Evolutionary conservation across 1,140 invertebrate species (phyloP).

Genomic region (Drosophila nigromelanica): DNA sequence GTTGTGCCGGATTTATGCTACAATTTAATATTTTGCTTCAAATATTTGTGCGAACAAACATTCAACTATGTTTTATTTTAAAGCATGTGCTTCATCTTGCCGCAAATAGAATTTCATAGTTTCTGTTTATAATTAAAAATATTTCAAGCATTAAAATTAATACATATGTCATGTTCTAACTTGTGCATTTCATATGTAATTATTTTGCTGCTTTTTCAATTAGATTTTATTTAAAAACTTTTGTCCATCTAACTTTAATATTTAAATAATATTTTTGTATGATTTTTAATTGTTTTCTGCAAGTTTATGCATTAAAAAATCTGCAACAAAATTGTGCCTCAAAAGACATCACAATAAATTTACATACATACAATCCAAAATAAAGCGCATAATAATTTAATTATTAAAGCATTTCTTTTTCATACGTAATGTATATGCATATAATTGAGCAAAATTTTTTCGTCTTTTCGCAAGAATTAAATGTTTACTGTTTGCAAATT

Average conservation of each 20-base stretch:
- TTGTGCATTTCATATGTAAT: not conserved
- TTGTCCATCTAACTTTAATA: not conserved
- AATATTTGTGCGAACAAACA: constrained; percentile 17
- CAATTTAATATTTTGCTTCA: constrained; percentile 21
- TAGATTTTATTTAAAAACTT: not conserved
- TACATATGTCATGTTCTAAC: not conserved
- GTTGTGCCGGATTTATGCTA: constrained; percentile 11
- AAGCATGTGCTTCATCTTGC: not conserved
- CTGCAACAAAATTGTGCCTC: too few species aligned
- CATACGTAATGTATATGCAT: not conserved
- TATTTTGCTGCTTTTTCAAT: not conserved
- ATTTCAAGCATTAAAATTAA: not conserved
- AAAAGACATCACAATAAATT: too few species aligned
- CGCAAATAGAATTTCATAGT: too few species aligned
- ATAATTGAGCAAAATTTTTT: too few species aligned
- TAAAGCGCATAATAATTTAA: not conserved
- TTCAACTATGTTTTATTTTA: not conserved
- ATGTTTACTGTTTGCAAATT: not conserved
- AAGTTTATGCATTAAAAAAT: too few species aligned
- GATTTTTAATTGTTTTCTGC: too few species aligned
- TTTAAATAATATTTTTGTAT: not conserved
- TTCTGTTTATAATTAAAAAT: not conserved
- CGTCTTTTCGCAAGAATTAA: not conserved
- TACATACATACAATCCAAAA: too few species aligned
- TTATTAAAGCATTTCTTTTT: not conserved